Percentiles rank a stretch among this genome's conserved stretches.
phyloP scores from a whole-genome alignment of 2,797 vertebrate genomes.

The Vireo griseus region DNA sequence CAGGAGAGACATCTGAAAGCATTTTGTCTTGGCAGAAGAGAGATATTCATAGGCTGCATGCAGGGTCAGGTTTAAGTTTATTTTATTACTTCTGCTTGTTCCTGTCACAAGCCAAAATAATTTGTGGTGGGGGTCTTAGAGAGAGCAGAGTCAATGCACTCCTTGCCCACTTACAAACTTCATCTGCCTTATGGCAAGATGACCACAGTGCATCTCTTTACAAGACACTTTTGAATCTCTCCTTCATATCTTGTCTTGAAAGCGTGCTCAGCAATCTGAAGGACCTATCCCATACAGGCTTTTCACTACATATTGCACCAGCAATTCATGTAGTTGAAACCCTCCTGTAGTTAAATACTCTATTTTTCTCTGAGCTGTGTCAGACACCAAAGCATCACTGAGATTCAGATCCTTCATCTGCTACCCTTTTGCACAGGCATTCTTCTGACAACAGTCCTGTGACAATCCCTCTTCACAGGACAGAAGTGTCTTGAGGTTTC shows the following conservation, averaged over 20 bases:
- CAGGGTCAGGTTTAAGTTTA: neutral
- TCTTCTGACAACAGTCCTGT: neutral
- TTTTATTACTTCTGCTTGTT: neutral
- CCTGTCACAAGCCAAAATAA: neutral
- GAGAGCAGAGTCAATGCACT: neutral
- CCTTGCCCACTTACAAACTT: neutral
- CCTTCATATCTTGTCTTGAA: neutral
- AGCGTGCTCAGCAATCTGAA: neutral
- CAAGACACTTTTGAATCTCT: neutral
- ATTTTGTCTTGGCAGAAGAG: neutral
- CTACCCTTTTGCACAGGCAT: neutral
- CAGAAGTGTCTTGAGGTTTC: neutral
- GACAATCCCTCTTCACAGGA: neutral
- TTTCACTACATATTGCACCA: neutral
- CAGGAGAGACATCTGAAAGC: neutral
- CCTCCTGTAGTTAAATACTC: neutral
- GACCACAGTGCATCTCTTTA: neutral
- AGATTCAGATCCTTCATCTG: neutral
- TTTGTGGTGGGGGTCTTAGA: neutral
- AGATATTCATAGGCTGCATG: neutral
- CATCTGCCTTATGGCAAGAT: neutral
- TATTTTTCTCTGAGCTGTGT: neutral
- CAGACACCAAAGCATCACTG: neutral
- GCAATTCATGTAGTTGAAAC: neutral
- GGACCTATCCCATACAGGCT: neutral